These are phyloP conservation scores for Chloebia gouldiae DNA, from an alignment of 2,113 vertebrate genomes.

Conservation along the genomic window DNA sequence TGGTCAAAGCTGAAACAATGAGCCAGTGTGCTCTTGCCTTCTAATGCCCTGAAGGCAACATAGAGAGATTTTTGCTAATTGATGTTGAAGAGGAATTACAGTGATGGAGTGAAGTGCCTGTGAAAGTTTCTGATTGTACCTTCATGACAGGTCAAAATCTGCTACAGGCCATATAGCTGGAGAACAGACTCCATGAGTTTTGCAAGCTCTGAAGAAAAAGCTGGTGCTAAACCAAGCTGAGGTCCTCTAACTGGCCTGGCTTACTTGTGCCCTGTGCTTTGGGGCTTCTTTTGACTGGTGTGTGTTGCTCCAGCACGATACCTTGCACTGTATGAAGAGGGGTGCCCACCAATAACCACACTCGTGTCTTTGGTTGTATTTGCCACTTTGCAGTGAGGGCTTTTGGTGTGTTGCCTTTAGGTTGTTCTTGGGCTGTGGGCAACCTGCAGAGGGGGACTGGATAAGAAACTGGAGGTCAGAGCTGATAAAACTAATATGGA, in stretches of 20 bases:
- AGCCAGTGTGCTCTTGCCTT: neutral
- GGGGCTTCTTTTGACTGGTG: neutral
- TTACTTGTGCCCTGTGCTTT: neutral
- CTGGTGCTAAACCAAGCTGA: neutral
- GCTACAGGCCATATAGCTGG: neutral
- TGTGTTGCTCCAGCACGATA: neutral
- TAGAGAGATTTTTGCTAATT: neutral
- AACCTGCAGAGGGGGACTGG: neutral
- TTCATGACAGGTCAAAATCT: neutral
- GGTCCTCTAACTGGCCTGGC: neutral
- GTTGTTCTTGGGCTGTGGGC: neutral
- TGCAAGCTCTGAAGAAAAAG: neutral
- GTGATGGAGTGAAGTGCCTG: neutral
- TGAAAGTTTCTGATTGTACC: neutral
- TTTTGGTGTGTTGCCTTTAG: neutral
- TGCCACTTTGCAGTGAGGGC: rapidly evolving
- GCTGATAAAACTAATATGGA: neutral
- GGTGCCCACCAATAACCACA: rapidly evolving
- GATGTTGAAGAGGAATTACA: neutral
- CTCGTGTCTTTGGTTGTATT: neutral
- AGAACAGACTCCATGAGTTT: neutral
- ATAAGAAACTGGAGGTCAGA: neutral
- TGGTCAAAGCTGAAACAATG: neutral
- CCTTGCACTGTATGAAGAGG: rapidly evolving
- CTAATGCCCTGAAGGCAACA: neutral